Evolutionary conservation across 2,888 invertebrate species (phyloP).

Genomic region (Lutraria lutraria): DNA sequence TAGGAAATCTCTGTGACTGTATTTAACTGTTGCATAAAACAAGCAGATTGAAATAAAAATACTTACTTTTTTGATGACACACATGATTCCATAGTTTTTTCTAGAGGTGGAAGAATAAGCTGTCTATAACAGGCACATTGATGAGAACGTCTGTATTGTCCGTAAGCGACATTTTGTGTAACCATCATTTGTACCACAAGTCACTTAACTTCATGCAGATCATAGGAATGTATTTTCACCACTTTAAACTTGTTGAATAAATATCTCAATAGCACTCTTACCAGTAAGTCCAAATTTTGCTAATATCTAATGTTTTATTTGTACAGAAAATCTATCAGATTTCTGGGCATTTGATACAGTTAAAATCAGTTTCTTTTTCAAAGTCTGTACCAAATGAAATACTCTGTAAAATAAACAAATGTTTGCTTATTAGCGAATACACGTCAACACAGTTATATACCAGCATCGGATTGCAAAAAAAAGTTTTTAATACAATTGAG

Average conservation of each 20-base stretch:
- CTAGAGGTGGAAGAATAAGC: conserved; percentile 57
- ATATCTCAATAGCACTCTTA: conserved; percentile 10
- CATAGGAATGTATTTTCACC: neutral
- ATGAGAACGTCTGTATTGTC: conserved; percentile 40
- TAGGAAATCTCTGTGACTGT: too few species aligned
- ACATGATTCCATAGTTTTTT: conserved; percentile 56
- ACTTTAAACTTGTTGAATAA: neutral
- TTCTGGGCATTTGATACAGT: neutral
- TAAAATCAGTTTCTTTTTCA: neutral
- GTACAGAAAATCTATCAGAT: neutral
- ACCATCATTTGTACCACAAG: conserved; percentile 40
- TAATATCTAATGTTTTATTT: neutral
- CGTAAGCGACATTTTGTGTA: conserved; percentile 40
- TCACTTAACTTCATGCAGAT: neutral
- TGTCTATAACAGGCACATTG: conserved; percentile 61
- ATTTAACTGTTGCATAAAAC: too few species aligned
- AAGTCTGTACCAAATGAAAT: neutral
- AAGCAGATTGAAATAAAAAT: neutral
- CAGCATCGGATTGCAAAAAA: neutral
- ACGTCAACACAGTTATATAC: neutral
- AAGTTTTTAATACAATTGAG: neutral
- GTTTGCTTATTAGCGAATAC: neutral
- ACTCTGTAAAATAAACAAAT: conserved; percentile 7
- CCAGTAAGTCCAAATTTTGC: neutral
- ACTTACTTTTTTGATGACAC: conserved; percentile 56